Percentiles rank a stretch among this genome's conserved stretches.
phyloP scores from a whole-genome alignment of 2,888 invertebrate genomes.

The Synergus itoensis region DNA sequence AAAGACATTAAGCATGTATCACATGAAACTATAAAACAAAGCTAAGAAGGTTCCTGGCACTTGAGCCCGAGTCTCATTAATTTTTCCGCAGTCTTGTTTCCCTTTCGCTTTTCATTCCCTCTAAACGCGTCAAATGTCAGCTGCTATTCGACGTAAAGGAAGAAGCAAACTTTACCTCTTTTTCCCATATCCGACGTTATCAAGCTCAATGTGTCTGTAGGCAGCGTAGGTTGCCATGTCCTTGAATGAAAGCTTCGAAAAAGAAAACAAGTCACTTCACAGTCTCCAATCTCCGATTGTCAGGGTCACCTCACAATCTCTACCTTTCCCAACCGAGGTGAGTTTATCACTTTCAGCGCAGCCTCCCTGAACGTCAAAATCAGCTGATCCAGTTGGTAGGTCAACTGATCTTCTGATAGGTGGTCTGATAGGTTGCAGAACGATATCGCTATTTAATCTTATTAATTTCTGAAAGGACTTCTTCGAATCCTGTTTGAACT shows the following conservation, averaged over 20 bases:
- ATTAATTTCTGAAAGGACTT: not conserved
- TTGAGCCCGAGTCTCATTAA: too few species aligned
- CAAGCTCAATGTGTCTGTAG: constrained; percentile 95
- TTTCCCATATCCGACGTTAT: constrained; percentile 96
- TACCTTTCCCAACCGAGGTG: not conserved
- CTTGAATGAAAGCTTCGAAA: constrained; percentile 26
- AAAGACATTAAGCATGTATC: too few species aligned
- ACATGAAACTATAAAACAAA: too few species aligned
- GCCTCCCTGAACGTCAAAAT: constrained; percentile 9
- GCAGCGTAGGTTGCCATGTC: constrained; percentile 94
- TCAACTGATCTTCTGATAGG: constrained; percentile 44
- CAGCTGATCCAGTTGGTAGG: constrained; percentile 21
- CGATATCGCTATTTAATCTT: not conserved
- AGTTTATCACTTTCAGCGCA: constrained; percentile 8
- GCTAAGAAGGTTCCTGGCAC: too few species aligned
- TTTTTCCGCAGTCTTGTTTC: too few species aligned
- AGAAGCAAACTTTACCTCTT: constrained; percentile 85
- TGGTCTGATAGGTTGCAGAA: not conserved
- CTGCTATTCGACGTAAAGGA: constrained; percentile 31
- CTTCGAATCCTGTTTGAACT: not conserved
- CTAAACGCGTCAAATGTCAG: constrained; percentile 33
- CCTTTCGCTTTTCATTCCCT: not conserved
- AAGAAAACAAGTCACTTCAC: constrained; percentile 15
- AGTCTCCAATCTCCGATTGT: not conserved
- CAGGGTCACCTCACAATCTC: not conserved